These are phyloP conservation scores for Threskiornis aethiopicus DNA, from an alignment of 2,797 vertebrate genomes.

Conservation along the genomic window DNA sequence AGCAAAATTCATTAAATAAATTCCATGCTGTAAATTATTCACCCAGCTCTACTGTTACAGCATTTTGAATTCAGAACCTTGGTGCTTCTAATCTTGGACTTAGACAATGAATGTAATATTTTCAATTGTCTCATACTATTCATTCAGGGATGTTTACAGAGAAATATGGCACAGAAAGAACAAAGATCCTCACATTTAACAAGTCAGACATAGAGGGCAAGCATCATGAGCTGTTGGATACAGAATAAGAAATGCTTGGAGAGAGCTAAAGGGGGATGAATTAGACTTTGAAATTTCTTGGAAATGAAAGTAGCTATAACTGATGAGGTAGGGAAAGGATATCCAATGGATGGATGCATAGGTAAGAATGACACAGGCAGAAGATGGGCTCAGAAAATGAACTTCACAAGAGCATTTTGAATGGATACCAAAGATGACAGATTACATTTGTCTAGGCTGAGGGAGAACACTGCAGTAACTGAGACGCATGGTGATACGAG, in stretches of 20 bases:
- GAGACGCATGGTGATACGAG: accelerated
- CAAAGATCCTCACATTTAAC: not conserved
- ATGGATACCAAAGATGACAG: not conserved
- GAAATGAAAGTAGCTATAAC: not conserved
- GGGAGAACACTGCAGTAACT: not conserved
- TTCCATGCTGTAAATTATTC: not conserved
- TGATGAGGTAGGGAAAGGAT: not conserved
- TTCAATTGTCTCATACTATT: not conserved
- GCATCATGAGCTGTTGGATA: not conserved
- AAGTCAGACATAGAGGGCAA: not conserved
- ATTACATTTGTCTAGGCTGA: not conserved
- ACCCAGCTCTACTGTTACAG: not conserved
- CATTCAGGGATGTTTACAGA: not conserved
- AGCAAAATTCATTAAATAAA: not conserved
- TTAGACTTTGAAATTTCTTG: not conserved
- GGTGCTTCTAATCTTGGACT: not conserved
- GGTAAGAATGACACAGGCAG: not conserved
- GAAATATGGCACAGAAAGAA: not conserved
- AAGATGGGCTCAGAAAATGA: not conserved
- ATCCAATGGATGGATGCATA: not conserved
- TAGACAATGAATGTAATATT: not conserved
- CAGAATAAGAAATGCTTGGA: not conserved
- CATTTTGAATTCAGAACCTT: not conserved
- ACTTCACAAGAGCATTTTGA: not conserved
- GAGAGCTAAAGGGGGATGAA: not conserved